phyloP scores from a whole-genome alignment of 2,888 invertebrate species.

The Sphaerophoria rueppellii region DNA sequence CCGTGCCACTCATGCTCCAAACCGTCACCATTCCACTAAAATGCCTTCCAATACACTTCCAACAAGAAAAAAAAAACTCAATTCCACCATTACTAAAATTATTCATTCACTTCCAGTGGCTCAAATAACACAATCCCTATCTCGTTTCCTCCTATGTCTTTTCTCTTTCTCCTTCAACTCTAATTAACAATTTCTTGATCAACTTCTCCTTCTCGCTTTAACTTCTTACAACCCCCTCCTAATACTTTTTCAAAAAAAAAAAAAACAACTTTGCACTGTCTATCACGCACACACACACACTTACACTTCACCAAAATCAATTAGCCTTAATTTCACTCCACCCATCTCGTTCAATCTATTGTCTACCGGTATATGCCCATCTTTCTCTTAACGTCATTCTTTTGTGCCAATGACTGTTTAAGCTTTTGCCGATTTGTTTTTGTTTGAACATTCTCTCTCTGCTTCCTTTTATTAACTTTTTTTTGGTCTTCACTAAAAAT shows the following conservation, averaged over 20 bases:
- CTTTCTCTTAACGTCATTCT: conserved; percentile 55
- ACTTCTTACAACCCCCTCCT: background rate
- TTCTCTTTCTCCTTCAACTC: background rate
- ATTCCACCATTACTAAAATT: conserved; percentile 28
- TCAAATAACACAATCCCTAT: background rate
- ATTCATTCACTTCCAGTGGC: conserved; percentile 5
- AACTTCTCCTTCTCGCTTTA: conserved; percentile 3
- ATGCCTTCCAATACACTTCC: background rate
- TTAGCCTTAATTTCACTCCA: conserved; percentile 60
- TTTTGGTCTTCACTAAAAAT: conserved; percentile 6
- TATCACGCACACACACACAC: conserved; percentile 39
- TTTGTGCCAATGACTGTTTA: conserved; percentile 71
- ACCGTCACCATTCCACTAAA: background rate
- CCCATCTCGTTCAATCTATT: conserved; percentile 46
- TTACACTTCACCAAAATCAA: conserved; percentile 53
- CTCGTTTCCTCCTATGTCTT: conserved; percentile 1
- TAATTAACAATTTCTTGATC: conserved; percentile 3
- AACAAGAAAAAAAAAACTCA: conserved; percentile 5
- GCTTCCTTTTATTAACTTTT: conserved; percentile 21
- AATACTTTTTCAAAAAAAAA: background rate
- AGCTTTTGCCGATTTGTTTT: conserved; percentile 68
- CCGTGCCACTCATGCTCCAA: background rate
- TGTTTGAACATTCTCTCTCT: conserved; percentile 47
- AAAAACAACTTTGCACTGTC: conserved; percentile 16
- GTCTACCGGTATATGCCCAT: conserved; percentile 18